Percentiles rank a stretch among this genome's conserved stretches.
These are phyloP conservation scores for Dendrolimus pini DNA, from an alignment of 2,888 invertebrate genomes.

Conservation along the genomic window DNA sequence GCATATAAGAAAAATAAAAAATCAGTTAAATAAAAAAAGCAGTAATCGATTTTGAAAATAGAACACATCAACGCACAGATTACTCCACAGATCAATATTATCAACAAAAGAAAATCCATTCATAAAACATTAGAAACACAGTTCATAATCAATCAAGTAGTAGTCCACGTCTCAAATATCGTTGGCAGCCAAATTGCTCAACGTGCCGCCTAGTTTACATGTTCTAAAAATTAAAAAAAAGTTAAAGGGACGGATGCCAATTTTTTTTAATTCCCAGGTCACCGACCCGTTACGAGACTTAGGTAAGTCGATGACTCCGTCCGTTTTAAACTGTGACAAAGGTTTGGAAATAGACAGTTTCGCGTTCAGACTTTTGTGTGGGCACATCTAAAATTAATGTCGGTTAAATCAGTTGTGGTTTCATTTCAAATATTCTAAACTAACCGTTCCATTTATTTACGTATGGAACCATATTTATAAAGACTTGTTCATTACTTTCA, in stretches of 20 bases:
- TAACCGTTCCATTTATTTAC: no score
- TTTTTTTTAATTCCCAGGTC: constrained; percentile 35
- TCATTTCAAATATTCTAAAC: no score
- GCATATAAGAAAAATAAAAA: no score
- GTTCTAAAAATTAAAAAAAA: constrained; percentile 15
- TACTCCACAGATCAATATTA: neutral
- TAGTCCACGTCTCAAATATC: neutral
- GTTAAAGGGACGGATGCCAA: constrained; percentile 44
- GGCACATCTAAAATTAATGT: neutral
- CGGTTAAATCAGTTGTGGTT: neutral
- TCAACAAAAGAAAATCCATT: neutral
- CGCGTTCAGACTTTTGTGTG: neutral
- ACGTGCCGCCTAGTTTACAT: neutral
- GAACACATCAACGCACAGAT: neutral
- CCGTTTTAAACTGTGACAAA: constrained; percentile 18
- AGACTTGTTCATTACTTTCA: no score
- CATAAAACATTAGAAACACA: neutral
- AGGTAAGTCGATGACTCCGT: constrained; percentile 29
- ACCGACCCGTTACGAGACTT: constrained; percentile 25
- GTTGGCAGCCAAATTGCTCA: neutral
- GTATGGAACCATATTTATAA: no score
- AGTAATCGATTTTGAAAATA: neutral
- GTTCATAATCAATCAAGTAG: neutral
- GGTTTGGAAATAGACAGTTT: constrained; percentile 1
- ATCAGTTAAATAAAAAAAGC: no score